These are phyloP conservation scores for Lepisosteus osseus DNA, from an alignment of 2,113 vertebrate species.

Conservation along the genomic window DNA sequence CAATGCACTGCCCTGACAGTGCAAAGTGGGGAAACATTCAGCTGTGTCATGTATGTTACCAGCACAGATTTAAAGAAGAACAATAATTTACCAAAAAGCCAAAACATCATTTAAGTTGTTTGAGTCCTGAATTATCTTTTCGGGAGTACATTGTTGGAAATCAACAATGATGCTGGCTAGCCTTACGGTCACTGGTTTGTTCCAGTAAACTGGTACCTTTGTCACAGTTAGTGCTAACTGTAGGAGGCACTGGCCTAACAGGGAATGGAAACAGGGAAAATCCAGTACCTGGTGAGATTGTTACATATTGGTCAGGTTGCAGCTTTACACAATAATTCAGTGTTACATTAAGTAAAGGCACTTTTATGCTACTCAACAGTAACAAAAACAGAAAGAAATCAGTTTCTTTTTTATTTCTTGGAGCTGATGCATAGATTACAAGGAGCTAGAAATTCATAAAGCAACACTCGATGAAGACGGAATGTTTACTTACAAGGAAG, in stretches of 20 bases:
- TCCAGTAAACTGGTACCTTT: conserved; percentile 76
- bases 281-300: conserved; percentile 83
- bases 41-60: conserved; percentile 37
- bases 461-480: not conserved
- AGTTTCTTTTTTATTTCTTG: not conserved
- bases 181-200: conserved; percentile 57
- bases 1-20: conserved; percentile 85
- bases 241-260: conserved; percentile 82
- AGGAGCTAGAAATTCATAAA: not conserved
- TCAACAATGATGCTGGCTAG: conserved; percentile 76
- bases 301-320: conserved; percentile 64
- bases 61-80: conserved; percentile 21
- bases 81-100: conserved; percentile 18
- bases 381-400: not conserved
- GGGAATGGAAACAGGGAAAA: conserved; percentile 80
- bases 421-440: too few relatives aligned
- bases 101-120: conserved; percentile 34
- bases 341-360: not conserved
- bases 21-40: conserved; percentile 64
- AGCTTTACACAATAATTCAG: conserved; percentile 52
- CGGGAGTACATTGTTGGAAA: conserved; percentile 84
- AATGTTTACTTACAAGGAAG: not conserved
- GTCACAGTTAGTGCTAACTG: conserved; percentile 83
- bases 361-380: conserved; percentile 51
- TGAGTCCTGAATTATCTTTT: conserved; percentile 41